Evolutionary conservation across 2,797 vertebrate genomes (phyloP).

Genomic region (Epinephelus coioides): DNA sequence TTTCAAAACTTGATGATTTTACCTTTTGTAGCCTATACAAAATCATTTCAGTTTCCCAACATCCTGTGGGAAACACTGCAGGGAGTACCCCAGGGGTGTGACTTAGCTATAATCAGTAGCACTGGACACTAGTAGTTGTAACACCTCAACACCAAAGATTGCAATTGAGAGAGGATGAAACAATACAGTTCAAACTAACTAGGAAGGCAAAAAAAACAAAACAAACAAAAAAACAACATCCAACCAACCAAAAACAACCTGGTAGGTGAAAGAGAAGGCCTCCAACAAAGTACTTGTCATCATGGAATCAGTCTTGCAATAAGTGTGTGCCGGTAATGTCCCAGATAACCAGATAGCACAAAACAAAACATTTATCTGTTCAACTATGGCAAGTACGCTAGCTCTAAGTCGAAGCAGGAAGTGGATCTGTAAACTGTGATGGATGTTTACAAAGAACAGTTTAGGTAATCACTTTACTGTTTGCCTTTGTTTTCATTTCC

Average conservation of each 20-base stretch:
- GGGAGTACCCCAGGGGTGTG: background rate
- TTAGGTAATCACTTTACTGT: background rate
- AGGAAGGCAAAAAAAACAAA: background rate
- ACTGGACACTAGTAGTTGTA: no score
- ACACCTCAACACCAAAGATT: background rate
- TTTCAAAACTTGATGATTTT: no score
- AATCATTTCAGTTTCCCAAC: no score
- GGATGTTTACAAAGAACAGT: background rate
- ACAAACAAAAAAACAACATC: no score
- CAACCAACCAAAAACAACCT: background rate
- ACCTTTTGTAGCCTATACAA: no score
- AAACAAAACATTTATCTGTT: background rate
- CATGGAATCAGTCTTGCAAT: background rate
- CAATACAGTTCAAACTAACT: background rate
- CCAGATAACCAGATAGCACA: background rate
- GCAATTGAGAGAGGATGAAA: background rate
- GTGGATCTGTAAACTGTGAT: background rate
- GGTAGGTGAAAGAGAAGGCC: background rate
- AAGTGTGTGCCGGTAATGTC: background rate
- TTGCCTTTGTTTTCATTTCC: background rate
- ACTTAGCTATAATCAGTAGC: background rate
- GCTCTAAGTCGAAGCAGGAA: background rate
- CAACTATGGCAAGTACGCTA: background rate
- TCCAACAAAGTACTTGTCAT: background rate
- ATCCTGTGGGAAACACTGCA: no score